Percentiles rank a stretch among this genome's conserved stretches.
phyloP scores from a whole-genome alignment of 2,888 invertebrate genomes.

The Acrobasis consociella region DNA sequence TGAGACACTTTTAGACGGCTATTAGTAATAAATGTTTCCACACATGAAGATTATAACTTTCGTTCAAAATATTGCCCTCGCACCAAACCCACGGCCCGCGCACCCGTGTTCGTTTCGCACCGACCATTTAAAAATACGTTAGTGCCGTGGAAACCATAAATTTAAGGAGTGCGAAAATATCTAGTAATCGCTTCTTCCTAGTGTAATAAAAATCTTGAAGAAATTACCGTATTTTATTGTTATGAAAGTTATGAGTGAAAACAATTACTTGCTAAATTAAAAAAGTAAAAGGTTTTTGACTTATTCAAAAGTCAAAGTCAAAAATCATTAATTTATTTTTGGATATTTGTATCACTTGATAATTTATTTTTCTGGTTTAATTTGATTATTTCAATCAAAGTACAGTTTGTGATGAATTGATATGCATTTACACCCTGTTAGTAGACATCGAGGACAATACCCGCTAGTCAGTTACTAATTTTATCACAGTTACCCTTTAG shows the following conservation, averaged over 20 bases:
- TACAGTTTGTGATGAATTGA: too few species aligned
- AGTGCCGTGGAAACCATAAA: conserved; percentile 27
- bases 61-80: conserved; percentile 41
- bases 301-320: too few species aligned
- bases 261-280: too few species aligned
- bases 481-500: conserved; percentile 25
- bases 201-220: conserved; percentile 1
- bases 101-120: conserved; percentile 23
- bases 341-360: too few species aligned
- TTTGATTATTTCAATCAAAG: too few species aligned
- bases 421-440: too few species aligned
- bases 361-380: too few species aligned
- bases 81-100: conserved; percentile 21
- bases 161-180: conserved; percentile 23
- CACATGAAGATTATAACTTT: conserved; percentile 48
- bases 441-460: conserved; percentile 33
- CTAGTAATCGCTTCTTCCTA: conserved; percentile 24
- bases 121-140: conserved; percentile 32
- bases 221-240: conserved; percentile 22
- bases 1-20: conserved; percentile 46
- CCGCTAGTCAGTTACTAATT: conserved; percentile 27
- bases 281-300: too few species aligned
- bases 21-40: conserved; percentile 55
- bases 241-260: too few species aligned
- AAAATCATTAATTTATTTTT: too few species aligned